Conservation (phyloP, 2,113 vertebrate genomes). For the Empidonax alnorum region DNA sequence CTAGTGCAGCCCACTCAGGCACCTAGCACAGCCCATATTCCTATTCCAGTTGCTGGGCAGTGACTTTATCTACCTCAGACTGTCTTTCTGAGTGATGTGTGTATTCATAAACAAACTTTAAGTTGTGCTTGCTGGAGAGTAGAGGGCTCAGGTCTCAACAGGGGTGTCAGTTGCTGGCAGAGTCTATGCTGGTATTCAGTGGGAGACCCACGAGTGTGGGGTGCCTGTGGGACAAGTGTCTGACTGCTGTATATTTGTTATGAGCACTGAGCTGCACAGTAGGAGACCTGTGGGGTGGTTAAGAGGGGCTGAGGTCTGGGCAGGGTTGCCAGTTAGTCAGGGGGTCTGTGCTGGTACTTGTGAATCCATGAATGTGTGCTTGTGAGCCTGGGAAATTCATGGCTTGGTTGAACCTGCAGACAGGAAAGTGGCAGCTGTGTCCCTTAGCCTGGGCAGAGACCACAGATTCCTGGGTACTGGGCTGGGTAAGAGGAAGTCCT, state of each 20-base stretch:
- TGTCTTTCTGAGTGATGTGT: fast-evolving
- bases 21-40: fast-evolving
- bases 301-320: neutral
- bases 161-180: fast-evolving
- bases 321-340: neutral
- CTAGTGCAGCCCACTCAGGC: neutral
- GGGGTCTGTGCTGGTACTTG: neutral
- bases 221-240: neutral
- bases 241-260: neutral
- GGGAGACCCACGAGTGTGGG: fast-evolving
- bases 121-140: neutral
- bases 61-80: neutral
- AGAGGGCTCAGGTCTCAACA: fast-evolving
- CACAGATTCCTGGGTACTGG: too few species aligned
- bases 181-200: neutral
- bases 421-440: neutral
- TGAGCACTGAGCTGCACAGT: fast-evolving
- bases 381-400: neutral
- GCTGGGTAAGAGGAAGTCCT: neutral
- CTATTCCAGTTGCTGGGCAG: too few species aligned
- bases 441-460: neutral
- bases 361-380: fast-evolving
- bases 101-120: neutral
- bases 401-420: neutral
- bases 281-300: too few species aligned